These are phyloP conservation scores for Crossaster papposus DNA, from an alignment of 53 echinoderm and acorn worm species.

Conservation along the genomic window DNA sequence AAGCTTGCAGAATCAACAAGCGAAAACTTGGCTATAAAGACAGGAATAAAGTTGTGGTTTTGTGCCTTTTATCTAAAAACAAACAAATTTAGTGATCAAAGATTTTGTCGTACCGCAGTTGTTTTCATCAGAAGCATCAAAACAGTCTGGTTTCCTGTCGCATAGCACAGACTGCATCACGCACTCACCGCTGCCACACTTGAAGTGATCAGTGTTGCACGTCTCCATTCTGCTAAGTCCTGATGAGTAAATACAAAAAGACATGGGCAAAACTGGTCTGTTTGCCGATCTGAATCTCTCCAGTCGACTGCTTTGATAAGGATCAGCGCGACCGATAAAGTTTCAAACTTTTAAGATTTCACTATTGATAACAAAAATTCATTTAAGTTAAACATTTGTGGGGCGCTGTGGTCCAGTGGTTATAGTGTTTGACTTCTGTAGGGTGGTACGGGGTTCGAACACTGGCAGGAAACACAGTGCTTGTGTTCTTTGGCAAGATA, in stretches of 20 bases:
- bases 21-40: neutral
- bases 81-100: too few species aligned
- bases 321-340: too few species aligned
- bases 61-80: neutral
- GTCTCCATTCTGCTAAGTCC: constrained; percentile 18
- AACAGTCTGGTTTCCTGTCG: constrained; percentile 49
- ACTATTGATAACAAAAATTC: too few species aligned
- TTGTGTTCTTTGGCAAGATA: too few species aligned
- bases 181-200: constrained; percentile 46
- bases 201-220: constrained; percentile 55
- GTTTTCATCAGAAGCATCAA: constrained; percentile 53
- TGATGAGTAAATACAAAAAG: neutral
- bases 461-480: too few species aligned
- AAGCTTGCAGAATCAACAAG: neutral
- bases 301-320: too few species aligned
- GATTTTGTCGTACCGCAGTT: constrained; percentile 42
- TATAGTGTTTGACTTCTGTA: too few species aligned
- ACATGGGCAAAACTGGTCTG: neutral
- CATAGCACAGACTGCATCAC: constrained; percentile 32
- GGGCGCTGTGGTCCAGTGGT: too few species aligned
- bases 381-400: too few species aligned
- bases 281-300: too few species aligned
- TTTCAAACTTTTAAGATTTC: too few species aligned
- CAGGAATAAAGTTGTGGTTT: neutral
- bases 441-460: too few species aligned